Evolutionary conservation across 2,888 invertebrate species (phyloP), one percentile per base, ranked within the genome.

Genomic region (Zygogramma bicolorata): DNA sequence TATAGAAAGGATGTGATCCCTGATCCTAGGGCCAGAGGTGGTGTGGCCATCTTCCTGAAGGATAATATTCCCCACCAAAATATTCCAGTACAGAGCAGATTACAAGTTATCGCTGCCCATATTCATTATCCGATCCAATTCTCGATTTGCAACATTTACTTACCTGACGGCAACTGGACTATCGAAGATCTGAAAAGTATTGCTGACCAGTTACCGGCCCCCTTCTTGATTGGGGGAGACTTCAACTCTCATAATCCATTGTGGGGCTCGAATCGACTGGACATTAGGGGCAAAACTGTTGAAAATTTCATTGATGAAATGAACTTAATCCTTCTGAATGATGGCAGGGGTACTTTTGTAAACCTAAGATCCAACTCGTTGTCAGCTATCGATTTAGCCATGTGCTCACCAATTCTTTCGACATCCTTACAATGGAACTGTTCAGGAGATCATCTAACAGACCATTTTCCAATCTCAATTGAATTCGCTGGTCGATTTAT

Each of bases 181-280:
- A 38, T 25, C 5, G 18, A 58, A 5, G 40, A 66, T 1, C n/a
- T 65, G 2, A 38, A 4, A 1, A 20, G 34, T 60, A 3, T 66
- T 0, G 6, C 27, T 10, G 15, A 53, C 3, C 73, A 71, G 61
- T 20, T 75, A 18, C 65, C 76, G 6, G 34, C 27, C 5, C 70
- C 75, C 8, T 71, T 61, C 18, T 15, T 75, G 8, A 6, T 75
- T 34, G 10, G 65, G 10, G 74, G 74, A 22, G 74, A 75, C 40
- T 75, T 73, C 29, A 76, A 75, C 25, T 65, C 71, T 3, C 76
- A 75, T 40, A 75, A 68, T 31, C 27, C 58, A 7, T 13, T 76
- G 29, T 76, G 73, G 71, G 69, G 71, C 0, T 71, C 66, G 2
- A 20, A 13, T n/a, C 13, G 8, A 7, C 3, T 15, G 8, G 59